Evolutionary conservation across 2,888 invertebrate genomes (phyloP), one percentile per base, ranked within the genome.

Genomic region (Pristionchus japonicus): DNA sequence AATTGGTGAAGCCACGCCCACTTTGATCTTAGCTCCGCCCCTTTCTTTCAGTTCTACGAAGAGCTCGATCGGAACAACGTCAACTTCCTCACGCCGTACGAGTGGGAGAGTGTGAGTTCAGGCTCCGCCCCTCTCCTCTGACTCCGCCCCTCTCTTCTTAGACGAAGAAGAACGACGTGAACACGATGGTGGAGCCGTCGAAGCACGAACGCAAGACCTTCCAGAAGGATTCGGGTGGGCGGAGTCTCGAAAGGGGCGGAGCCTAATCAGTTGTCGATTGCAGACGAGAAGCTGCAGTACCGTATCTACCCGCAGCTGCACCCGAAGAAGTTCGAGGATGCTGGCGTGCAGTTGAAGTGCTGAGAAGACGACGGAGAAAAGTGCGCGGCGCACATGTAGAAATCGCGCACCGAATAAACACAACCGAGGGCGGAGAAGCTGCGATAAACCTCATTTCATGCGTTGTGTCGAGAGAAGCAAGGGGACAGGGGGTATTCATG

Each of bases 281-380:
- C 43, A 85, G 85, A 64, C 27, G 64, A 85, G 40, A 85, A 47
- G 40, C 85, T 85, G 27, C 85, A 85, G 43, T 85, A 85, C 47
- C 85, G 85, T n/a, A 64, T 61, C n/a, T 85, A 85, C 31, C 85
- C 85, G 27, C 40, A 47, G 43, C 40, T 85, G 61, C 40, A 61
- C 27, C 85, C 61, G 64, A 64, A 64, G 40, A 64, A 40, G 47
- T 85, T 85, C 64, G 85, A 61, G 47, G 43, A 40, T 9, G 23
- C 85, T 23, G 85, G 61, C 7, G 40, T 85, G n/a, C 83, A 83
- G 52, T 47, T 77, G 77, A 40, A 47, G 77, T 77, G 77, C 43
- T 77, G 77, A 77, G 23, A 27, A 23, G 77, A 77, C 23, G 77
- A 77, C 2, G n/a, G n/a, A n/a, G 27, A 43, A 34, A 43, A 40